Evolutionary conservation across 2,888 invertebrate genomes (phyloP), one percentile per base, ranked within the genome.

Genomic region (Argyresthia goedartella): DNA sequence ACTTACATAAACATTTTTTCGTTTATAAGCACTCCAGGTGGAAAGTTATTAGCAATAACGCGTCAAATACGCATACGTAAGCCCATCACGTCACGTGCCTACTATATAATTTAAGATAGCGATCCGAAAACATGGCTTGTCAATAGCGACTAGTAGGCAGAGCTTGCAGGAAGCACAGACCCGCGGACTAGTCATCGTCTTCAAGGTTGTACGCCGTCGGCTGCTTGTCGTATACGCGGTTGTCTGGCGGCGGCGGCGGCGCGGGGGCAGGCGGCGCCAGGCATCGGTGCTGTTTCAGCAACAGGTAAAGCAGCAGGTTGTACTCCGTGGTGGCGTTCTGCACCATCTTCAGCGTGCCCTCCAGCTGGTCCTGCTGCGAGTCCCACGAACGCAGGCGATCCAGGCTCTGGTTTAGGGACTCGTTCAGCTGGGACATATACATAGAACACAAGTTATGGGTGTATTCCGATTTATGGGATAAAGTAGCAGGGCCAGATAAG

Each of bases 301-400:
- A 63, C 55, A 80, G 66, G 61, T 67, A 72, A 54, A 80, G 68
- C 59, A 81, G 71, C 61, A 82, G 65, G 61, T 74, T 75, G 73
- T 80, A 80, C 69, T 82, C 81, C 25, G 71, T 62, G 7, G 76
- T 73, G 39, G 81, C 81, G 62, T 67, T 68, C 61, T 71, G 73
- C 56, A 73, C 78, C 65, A 73, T 65, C 60, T 62, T 63, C 58
- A 79, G 66, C 55, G 71, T 73, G 52, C 63, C 59, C 60, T 77
- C 75, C 56, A 76, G 62, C 63, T 71, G 75, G 58, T 76, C 73
- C 62, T 74, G 76, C 57, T 71, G 73, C 47, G 61, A 61, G 63
- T 78, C 78, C 76, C 71, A 71, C 45, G 61, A 62, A 25, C 73
- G 74, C 56, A 81, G 67, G 35, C 71, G 72, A 61, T 68, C 68